Base-by-base conservation (phyloP, 2,888 invertebrate genomes). In the Mythimna pallens region DNA sequence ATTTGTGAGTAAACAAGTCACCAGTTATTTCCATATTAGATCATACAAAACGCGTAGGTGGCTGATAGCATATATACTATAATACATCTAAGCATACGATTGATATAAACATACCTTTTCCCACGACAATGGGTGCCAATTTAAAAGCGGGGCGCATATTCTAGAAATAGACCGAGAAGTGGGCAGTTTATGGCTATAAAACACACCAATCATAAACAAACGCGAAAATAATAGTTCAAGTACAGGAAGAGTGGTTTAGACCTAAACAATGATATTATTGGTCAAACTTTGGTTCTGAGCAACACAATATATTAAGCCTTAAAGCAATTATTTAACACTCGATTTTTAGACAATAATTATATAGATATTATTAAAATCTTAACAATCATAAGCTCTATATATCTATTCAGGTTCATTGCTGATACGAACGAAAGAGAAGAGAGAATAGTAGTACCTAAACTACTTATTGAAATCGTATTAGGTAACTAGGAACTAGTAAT, bases 41-140 rank as follows among this genome's bases (percentile, higher is more conserved):
- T 88, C 88, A 83, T 76, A 57, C 34, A 57, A 73, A 20, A 36
- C n/a, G 70, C 70, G 80, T 80, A 64, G 81, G 76, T 61, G 76
- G 65, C 63, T 64, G 34, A 52, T 22, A 57, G 59, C 40, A 52
- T 66, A 70, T 40, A 2, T 30, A 30, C 55, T 22, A 73, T 59
- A 50, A 20, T 54, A 55, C 55, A 73, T 65, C 8, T 2, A 63
- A 54, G 30, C 20, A 62, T 57, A 80, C 77, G 40, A 72, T 72
- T 68, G 65, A 70, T 80, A 73, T 62, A 76, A 78, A 86, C 79
- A 77, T 70, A 47, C 68, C 68, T 81, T 84, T 88, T 90, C 90
- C 84, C 90, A 90, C 89, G 89, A 86, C 85, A 90, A 90, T 90
- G 80, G 82, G 78, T 85, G 83, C 82, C 89, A 89, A 90, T 90